Evolutionary conservation across 2,113 vertebrate species (phyloP).

Genomic region (Chionis minor): DNA sequence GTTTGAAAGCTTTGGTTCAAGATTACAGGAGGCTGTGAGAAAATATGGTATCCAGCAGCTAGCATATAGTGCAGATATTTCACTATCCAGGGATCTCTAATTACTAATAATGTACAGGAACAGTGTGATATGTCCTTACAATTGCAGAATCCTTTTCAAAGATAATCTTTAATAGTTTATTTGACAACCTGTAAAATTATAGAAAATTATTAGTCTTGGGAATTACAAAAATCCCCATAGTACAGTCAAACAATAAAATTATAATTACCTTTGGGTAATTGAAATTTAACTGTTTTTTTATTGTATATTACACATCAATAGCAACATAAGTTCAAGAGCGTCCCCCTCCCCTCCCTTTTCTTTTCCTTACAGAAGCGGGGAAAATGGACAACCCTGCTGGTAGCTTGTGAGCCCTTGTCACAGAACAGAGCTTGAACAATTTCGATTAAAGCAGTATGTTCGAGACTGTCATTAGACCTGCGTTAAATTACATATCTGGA

Average conservation of each 20-base stretch:
- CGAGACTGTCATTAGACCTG: constrained; percentile 80
- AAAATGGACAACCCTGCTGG: constrained; percentile 79
- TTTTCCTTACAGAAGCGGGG: constrained; percentile 69
- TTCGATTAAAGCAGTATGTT: constrained; percentile 79
- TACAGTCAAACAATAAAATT: constrained; percentile 85
- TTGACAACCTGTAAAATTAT: constrained; percentile 87
- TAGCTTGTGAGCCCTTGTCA: constrained; percentile 77
- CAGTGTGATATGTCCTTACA: constrained; percentile 83
- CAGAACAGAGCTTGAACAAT: constrained; percentile 76
- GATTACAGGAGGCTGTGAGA: constrained; percentile 72
- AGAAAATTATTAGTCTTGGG: constrained; percentile 86
- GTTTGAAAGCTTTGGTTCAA: constrained; percentile 71
- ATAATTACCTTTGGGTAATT: constrained; percentile 86
- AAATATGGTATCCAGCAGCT: constrained; percentile 70
- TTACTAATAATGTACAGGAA: constrained; percentile 81
- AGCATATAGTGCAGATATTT: constrained; percentile 75
- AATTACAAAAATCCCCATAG: constrained; percentile 83
- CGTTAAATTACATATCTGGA: constrained; percentile 82
- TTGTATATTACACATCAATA: constrained; percentile 85
- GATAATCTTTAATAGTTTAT: constrained; percentile 88
- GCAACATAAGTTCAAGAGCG: constrained; percentile 81
- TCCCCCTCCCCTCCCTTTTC: constrained; percentile 46
- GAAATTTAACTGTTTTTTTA: constrained; percentile 86
- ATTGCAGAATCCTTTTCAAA: constrained; percentile 83
- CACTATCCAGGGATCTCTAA: constrained; percentile 82